Percentiles rank a stretch among this genome's conserved stretches.
Conservation (phyloP, 2,113 vertebrate genomes). For the Burhinus oedicnemus region DNA sequence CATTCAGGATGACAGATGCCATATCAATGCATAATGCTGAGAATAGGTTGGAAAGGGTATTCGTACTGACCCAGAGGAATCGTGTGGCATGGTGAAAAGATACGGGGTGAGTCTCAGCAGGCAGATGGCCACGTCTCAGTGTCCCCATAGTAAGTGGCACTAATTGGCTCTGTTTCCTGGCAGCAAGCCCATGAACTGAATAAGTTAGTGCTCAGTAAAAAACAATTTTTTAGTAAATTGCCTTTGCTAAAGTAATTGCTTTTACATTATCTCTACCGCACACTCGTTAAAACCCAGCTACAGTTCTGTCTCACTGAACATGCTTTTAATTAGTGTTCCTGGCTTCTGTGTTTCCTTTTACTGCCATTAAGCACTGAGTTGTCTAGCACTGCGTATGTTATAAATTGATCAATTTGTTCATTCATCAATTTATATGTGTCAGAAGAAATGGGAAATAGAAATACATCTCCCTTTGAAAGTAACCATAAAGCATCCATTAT, state of each 20-base stretch:
- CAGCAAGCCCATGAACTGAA: background rate
- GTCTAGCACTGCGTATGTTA: background rate
- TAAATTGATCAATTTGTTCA: background rate
- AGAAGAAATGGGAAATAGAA: background rate
- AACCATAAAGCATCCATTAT: background rate
- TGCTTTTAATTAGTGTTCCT: conserved; percentile 11
- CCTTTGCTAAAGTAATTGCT: conserved; percentile 56
- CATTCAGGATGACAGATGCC: background rate
- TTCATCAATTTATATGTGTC: background rate
- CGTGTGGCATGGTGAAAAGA: background rate
- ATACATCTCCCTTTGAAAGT: background rate
- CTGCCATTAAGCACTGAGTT: background rate
- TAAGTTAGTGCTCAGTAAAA: background rate
- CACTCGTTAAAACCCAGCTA: background rate
- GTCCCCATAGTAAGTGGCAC: background rate
- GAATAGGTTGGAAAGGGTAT: background rate
- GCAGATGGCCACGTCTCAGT: background rate
- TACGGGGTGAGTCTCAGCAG: background rate
- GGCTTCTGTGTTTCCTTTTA: background rate
- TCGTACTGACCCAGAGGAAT: background rate
- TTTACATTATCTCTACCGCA: conserved; percentile 49
- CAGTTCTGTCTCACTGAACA: background rate
- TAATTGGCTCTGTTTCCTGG: background rate
- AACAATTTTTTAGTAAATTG: conserved; percentile 10
- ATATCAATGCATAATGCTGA: background rate